Base-by-base conservation (phyloP, 1,140 invertebrate genomes). In the Battus philenor region DNA sequence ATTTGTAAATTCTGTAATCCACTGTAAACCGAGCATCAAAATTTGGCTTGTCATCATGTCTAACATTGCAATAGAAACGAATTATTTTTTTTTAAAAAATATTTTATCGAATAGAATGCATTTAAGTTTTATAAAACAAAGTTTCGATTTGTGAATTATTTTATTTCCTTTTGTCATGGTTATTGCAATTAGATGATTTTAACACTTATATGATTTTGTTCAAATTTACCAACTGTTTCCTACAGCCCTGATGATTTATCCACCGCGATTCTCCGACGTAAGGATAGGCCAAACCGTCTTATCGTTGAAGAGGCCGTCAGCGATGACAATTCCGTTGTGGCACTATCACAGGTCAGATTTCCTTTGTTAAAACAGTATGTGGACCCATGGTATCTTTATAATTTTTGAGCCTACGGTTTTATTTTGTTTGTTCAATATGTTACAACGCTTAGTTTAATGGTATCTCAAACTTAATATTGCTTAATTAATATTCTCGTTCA, bases 291-390 rank as follows among this genome's bases (percentile, higher is more conserved):
- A 54, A 99, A 99, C 86, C 93, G 98, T 74, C 90, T 99, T 27
- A 91, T 99, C 60, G 98, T 99, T 1, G 98, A 99, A 81, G 97
- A 99, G 87, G 96, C 97, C 10, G 91, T 94, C 32, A 98, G 97
- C 76, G 98, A 99, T 92, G 98, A 99, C 82, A 99, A 99, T 79
- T 99, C 97, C 0, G 97, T 98, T 29, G 95, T 99, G 50, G 94
- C 94, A 20, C 87, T 99, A 17, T 98, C 97, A 61, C 97, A 98
- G 90, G 93, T 94, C 68, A 68, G 50, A 41, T 41, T 41, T 55
- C 33, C 62, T 71, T 68, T 66, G 58, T 64, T n/a, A n/a, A n/a
- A n/a, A n/a, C n/a, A n/a, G n/a, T n/a, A n/a, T n/a, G n/a, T n/a
- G n/a, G n/a, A n/a, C n/a, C n/a, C n/a, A n/a, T n/a, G n/a, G n/a